phyloP scores from a whole-genome alignment of 2,797 vertebrate genomes.

The Poecilia velifera region DNA sequence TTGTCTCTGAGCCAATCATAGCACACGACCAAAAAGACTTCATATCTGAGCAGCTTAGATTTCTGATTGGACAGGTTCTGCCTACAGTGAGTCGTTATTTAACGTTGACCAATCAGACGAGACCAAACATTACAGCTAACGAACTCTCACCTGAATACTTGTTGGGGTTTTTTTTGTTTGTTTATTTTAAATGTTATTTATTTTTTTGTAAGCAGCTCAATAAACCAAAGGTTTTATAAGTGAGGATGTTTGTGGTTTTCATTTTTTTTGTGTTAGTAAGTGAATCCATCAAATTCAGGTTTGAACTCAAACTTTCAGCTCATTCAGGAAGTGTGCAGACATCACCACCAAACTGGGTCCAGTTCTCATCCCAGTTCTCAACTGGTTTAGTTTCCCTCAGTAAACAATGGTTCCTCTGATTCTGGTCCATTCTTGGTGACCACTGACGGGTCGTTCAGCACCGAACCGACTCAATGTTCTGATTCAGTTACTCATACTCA shows the following conservation, averaged over 20 bases:
- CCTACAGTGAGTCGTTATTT: neutral
- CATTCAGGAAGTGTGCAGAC: neutral
- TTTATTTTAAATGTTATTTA: neutral
- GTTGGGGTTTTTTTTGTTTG: neutral
- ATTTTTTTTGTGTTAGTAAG: neutral
- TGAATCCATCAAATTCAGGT: neutral
- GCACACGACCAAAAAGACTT: neutral
- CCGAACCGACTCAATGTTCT: no score
- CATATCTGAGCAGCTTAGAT: neutral
- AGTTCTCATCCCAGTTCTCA: neutral
- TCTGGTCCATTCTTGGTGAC: neutral
- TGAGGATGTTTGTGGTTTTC: neutral
- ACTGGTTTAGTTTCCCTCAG: neutral
- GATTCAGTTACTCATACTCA: neutral
- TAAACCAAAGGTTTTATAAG: slow-evolving; percentile 22
- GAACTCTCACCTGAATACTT: neutral
- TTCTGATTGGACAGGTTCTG: neutral
- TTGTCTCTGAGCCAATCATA: slow-evolving; percentile 64
- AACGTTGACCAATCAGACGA: neutral
- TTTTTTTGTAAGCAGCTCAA: slow-evolving; percentile 9
- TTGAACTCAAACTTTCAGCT: neutral
- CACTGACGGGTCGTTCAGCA: no score
- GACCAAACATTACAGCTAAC: neutral
- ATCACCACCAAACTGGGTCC: neutral
- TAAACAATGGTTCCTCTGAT: neutral